These are phyloP conservation scores for Microcebus griseorufus DNA, from an alignment of 2,113 vertebrate species.

Conservation along the genomic window DNA sequence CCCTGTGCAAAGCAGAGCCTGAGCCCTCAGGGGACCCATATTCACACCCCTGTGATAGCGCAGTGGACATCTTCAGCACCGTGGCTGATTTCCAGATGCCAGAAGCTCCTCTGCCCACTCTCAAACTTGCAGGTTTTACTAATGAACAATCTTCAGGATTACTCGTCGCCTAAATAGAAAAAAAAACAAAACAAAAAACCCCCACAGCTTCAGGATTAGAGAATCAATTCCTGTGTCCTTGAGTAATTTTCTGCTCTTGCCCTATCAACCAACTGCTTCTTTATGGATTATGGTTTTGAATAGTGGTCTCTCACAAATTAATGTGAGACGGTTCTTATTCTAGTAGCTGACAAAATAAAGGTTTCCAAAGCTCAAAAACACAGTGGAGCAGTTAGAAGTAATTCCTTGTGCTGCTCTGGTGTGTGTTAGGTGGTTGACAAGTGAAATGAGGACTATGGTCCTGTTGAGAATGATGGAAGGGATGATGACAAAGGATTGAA, in stretches of 20 bases:
- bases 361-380: not conserved
- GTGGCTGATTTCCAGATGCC: not conserved
- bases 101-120: not conserved
- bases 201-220: not conserved
- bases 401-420: not conserved
- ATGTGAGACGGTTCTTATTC: not conserved
- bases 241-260: not conserved
- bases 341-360: not conserved
- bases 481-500: not conserved
- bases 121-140: not conserved
- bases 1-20: not conserved
- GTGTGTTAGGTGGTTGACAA: not conserved
- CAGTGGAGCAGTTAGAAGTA: not conserved
- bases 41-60: not conserved
- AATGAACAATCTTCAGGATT: not conserved
- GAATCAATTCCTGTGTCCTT: not conserved
- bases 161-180: not conserved
- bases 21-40: not conserved
- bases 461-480: not conserved
- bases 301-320: not conserved
- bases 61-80: not conserved
- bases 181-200: not conserved
- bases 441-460: not conserved
- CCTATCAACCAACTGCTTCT: not conserved
- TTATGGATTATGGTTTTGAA: not conserved